Evolutionary conservation across 2,888 invertebrate species (phyloP), one percentile per base, ranked within the genome.

Genomic region (Hybos culiciformis): DNA sequence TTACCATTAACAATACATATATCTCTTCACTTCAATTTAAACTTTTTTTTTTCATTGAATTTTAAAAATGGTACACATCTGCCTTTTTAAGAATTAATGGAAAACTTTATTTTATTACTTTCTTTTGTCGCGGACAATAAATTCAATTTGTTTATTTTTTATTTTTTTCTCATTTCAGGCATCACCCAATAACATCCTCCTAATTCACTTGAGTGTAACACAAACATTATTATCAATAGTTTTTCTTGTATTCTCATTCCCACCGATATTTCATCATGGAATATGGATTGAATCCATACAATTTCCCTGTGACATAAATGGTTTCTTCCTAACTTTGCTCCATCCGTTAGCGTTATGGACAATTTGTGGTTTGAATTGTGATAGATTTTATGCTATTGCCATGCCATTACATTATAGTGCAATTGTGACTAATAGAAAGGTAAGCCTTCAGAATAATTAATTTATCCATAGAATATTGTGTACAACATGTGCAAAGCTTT

Each of bases 311-410:
- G 61, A 68, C 4, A 65, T 78, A 1, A 78, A 80, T 53, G 77
- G 82, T 31, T 78, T 80, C 47, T 63, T 83, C 34, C 72, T 81
- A 48, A 76, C 79, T 20, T 71, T 83, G 4, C 69, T 85, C 37
- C 80, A 84, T 54, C 82, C 83, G 4, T 69, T 84, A 46, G 78
- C 79, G 33, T 67, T 83, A 49, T 85, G 84, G 84, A 84, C 83
- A 3, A 77, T 85, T 24, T 82, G 83, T 51, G 84, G 83, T 5
- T 70, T 85, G 47, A 84, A 84, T 57, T 82, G 80, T 45, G 83
- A 83, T 63, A 70, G 83, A 47, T 85, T 83, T 49, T 83, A 83
- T 47, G 84, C 85, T 34, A 85, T 86, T 41, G 78, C 83, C 1
- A 78, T 83, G 1, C 85, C 85, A 1, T 63, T 86, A 46, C 84